Evolutionary conservation across 2,113 vertebrate genomes (phyloP), one percentile per base, ranked within the genome.

Genomic region (Cyprinodon variegatus): DNA sequence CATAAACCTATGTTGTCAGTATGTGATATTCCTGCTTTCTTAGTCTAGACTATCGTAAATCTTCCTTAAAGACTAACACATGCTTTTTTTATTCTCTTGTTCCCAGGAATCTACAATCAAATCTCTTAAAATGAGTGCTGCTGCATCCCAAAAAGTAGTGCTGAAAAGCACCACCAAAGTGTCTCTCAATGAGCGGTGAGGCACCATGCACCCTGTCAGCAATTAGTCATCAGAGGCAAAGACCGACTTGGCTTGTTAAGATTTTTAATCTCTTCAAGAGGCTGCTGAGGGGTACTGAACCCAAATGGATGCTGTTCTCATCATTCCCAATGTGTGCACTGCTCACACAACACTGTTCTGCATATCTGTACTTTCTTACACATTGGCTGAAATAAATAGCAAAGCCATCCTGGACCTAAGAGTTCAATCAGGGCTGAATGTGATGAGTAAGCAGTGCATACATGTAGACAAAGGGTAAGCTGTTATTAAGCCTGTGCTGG

Each of bases 101-200:
- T 75, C 67, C 13, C 38, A 88, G 89, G 86, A 87, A 46, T 72
- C 81, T 83, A 69, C 74, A 85, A 68, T 46, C n/a, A 53, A 60
- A 60, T 70, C 90, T 90, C 63, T 91, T 82, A 96, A 94, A 95
- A 99, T 99, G 98, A 97, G 96, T 85, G 95, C 96, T 78, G 93
- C 96, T 88, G 97, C 97, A 79, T 95, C 96, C 76, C 97, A 98
- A 96, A 98, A 98, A 95, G 96, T 99, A 73, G 96, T 99, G 95
- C 97, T 99, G 95, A 99, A 99, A 96, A 99, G 97, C 96, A 99
- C 98, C 96, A 99, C 97, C 96, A 99, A 99, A 95, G 96, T 99
- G 96, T 99, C 98, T 88, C 96, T 99, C 86, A 99, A 99, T 86
- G 97, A 99, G 97, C 97, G 98, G 98, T 99, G 98, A 99, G 98